Percentiles rank a stretch among this genome's conserved stretches.
Evolutionary conservation across 2,888 invertebrate species (phyloP).

Genomic region (Chalcosyrphus nemorum): DNA sequence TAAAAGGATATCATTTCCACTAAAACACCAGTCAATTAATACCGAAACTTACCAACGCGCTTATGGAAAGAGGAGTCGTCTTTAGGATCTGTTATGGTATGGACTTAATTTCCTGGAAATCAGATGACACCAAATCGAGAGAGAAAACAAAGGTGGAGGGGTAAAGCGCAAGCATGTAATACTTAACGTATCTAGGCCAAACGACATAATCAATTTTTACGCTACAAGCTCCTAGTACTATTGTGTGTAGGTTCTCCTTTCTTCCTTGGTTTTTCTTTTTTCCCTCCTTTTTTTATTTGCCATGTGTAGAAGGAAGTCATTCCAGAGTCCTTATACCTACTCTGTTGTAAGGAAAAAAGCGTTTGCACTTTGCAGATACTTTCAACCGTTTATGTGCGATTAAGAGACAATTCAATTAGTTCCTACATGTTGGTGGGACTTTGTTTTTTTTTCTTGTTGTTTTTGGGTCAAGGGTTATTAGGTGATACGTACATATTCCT

Average conservation of each 20-base stretch:
- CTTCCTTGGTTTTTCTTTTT: background rate
- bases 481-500: background rate
- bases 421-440: slow-evolving; percentile 13
- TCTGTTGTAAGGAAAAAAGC: too few species aligned
- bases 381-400: slow-evolving; percentile 52
- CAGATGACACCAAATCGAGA: slow-evolving; percentile 15
- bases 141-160: background rate
- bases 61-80: background rate
- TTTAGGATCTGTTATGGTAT: too few species aligned
- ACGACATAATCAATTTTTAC: slow-evolving; percentile 11
- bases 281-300: background rate
- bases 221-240: background rate
- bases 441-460: background rate
- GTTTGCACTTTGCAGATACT: slow-evolving; percentile 45
- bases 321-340: too few species aligned
- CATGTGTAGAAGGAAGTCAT: background rate
- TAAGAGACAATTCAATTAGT: slow-evolving; percentile 60
- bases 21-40: background rate
- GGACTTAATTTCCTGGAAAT: slow-evolving; percentile 46
- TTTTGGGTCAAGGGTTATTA: slow-evolving; percentile 48
- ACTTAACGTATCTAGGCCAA: slow-evolving; percentile 11
- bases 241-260: background rate
- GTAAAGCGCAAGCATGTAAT: background rate
- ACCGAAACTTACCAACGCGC: background rate
- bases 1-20: slow-evolving; percentile 1